phyloP scores from a whole-genome alignment of 2,113 vertebrate species.

The Parotia lawesii region DNA sequence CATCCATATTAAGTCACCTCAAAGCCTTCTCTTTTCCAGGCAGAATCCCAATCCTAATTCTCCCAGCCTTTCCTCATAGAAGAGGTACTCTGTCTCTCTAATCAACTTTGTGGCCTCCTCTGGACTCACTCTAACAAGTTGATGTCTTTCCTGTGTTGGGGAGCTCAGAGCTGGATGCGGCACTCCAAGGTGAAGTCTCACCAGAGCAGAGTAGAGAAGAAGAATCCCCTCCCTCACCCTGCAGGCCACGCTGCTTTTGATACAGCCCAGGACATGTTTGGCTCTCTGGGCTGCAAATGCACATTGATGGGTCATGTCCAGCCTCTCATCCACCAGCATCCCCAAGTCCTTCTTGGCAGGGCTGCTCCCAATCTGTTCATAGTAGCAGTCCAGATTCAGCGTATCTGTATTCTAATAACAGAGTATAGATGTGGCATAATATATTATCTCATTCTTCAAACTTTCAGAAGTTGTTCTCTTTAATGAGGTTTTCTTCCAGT shows the following conservation, averaged over 20 bases:
- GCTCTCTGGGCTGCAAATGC: not conserved
- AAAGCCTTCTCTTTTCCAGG: not conserved
- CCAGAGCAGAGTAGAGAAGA: no score
- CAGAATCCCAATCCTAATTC: not conserved
- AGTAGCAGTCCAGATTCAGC: not conserved
- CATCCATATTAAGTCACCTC: not conserved
- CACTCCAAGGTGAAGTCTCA: not conserved
- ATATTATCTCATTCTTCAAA: not conserved
- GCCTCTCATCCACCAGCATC: not conserved
- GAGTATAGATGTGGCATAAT: not conserved
- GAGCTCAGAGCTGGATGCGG: not conserved
- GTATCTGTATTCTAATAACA: not conserved
- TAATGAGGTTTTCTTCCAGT: not conserved
- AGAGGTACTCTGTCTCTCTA: not conserved
- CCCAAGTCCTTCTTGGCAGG: not conserved
- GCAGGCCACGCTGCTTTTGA: fast-evolving
- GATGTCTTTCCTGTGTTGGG: not conserved
- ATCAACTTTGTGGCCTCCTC: not conserved
- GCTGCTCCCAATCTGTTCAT: not conserved
- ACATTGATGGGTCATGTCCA: not conserved
- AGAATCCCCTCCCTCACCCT: not conserved
- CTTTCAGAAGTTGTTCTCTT: not conserved
- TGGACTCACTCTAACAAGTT: not conserved
- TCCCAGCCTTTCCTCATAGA: not conserved
- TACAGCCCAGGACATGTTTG: not conserved